Base-by-base conservation (phyloP, 2,797 vertebrate species). In the Leuciscus waleckii region DNA sequence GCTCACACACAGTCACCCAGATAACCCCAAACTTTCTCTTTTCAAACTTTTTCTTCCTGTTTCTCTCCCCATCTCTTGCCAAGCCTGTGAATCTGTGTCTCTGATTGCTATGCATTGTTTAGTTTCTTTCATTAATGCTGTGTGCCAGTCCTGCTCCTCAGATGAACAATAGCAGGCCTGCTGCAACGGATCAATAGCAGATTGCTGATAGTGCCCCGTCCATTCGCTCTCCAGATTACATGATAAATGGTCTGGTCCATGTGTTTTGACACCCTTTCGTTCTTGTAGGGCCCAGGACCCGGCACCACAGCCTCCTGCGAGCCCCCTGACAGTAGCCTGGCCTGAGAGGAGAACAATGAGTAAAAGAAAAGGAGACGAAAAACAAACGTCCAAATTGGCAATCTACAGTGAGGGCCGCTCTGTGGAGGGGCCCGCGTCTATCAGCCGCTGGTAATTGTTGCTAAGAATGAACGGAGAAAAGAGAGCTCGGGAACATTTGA, bases 191-290 rank as follows among this genome's bases (percentile, higher is more conserved):
- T 99, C 98, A 97, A 99, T 99, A 98, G 95, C 94, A 98, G 97
- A 98, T 98, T 96, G 96, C 97, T 98, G 97, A 98, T 98, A 97
- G 96, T 95, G 96, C 96, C 97, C 97, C 96, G 95, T 97, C 97
- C 97, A 96, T 97, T 97, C 97, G 94, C 91, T 93, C 96, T 95
- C 95, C 94, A 98, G 97, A 98, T 99, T 96, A 97, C 96, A 96
- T 98, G 98, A 99, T 97, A 97, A 98, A 99, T 99, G 97, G 97
- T 89, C 89, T 87, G 93, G 96, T 93, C 97, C 96, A 96, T 96
- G 93, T 23, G 21, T 96, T 95, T 95, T 97, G 98, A 98, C 97
- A 96, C 95, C 94, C 95, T 93, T 90, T 89, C 89, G 89, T 90
- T 90, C 87, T 90, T 91, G 76, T 85, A 89, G 87, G 90, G 88